Percentiles rank a stretch among this genome's conserved stretches.
Evolutionary conservation across 2,888 invertebrate genomes (phyloP).

Genomic region (Callyntrura guangdongensis): DNA sequence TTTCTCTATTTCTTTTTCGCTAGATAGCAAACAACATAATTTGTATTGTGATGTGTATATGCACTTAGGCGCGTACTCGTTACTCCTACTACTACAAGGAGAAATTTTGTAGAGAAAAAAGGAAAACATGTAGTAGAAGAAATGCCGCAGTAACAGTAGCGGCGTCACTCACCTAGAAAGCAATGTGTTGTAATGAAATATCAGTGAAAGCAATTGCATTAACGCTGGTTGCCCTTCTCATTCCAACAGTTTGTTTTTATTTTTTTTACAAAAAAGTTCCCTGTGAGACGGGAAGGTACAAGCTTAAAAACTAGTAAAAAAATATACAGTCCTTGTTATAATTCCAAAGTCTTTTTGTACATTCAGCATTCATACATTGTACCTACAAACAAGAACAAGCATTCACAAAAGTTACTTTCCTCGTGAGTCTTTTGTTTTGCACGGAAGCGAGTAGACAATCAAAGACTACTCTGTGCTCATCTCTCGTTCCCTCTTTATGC

Average conservation of each 20-base stretch:
- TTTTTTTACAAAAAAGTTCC: slow-evolving; percentile 12
- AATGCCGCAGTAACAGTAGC: background rate
- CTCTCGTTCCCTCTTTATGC: slow-evolving; percentile 44
- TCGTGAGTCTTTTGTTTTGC: slow-evolving; percentile 61
- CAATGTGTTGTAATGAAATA: slow-evolving; percentile 51
- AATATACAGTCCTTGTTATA: slow-evolving; percentile 14
- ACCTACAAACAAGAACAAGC: slow-evolving; percentile 1
- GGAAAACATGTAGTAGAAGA: background rate
- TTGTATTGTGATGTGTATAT: background rate
- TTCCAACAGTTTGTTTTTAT: slow-evolving; percentile 73
- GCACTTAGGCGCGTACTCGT: no score
- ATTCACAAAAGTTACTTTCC: slow-evolving; percentile 34
- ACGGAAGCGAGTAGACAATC: slow-evolving; percentile 68
- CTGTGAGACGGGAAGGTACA: slow-evolving; percentile 24
- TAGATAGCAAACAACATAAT: slow-evolving; percentile 16
- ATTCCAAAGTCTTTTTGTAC: background rate
- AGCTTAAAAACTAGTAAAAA: background rate
- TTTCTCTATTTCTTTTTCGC: background rate
- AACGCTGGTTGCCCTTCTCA: slow-evolving; percentile 68
- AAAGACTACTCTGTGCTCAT: slow-evolving; percentile 60
- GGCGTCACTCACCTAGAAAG: slow-evolving; percentile 33
- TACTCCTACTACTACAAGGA: slow-evolving; percentile 8
- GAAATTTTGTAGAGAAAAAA: background rate
- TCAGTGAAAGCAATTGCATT: slow-evolving; percentile 53
- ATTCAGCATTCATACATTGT: background rate